Conservation (phyloP, 2,888 invertebrate species). For the Platycnemis pennipes region DNA sequence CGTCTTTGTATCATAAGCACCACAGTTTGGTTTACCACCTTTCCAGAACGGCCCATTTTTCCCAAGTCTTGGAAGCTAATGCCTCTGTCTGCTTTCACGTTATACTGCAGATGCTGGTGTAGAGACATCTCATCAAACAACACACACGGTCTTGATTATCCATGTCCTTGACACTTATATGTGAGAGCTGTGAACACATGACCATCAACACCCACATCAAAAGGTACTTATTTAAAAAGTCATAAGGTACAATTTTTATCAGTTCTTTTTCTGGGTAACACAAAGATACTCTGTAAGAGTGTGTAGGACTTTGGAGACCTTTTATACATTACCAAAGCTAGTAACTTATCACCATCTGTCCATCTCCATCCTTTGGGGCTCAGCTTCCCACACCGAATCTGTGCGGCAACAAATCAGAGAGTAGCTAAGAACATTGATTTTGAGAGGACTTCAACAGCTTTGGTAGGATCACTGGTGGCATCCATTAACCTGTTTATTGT, state of each 20-base stretch:
- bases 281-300: not conserved
- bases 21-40: conserved; percentile 51
- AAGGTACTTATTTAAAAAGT: no score
- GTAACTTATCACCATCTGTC: not conserved
- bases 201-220: no score
- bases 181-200: no score
- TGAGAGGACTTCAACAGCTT: not conserved
- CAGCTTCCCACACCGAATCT: not conserved
- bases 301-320: not conserved
- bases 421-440: not conserved
- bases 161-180: conserved; percentile 31
- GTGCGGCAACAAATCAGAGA: not conserved
- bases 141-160: conserved; percentile 35
- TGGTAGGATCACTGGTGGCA: not conserved
- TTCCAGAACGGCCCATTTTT: conserved; percentile 22
- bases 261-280: not conserved
- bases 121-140: conserved; percentile 62
- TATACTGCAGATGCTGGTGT: conserved; percentile 30
- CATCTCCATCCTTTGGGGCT: not conserved
- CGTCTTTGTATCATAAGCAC: conserved; percentile 44
- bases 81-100: no score
- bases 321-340: not conserved
- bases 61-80: conserved; percentile 53
- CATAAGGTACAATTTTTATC: no score
- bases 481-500: no score